Evolutionary conservation across 2,888 invertebrate species (phyloP).

Genomic region (Phytoseiulus persimilis): DNA sequence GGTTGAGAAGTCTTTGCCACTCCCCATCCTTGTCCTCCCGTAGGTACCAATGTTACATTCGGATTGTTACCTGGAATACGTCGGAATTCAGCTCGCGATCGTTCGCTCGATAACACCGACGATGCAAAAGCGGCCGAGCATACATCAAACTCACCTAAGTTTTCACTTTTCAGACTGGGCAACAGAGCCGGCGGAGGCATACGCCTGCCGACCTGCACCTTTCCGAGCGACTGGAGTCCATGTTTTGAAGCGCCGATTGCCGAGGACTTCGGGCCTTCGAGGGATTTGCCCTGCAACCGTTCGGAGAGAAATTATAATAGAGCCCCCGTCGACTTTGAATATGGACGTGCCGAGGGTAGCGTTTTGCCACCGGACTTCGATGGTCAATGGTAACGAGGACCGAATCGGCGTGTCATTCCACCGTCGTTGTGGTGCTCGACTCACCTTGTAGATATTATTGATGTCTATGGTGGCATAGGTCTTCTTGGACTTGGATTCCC

Average conservation of each 20-base stretch:
- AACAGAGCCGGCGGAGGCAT: constrained; percentile 86
- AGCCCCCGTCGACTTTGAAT: too few relatives aligned
- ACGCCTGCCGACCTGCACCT: constrained; percentile 93
- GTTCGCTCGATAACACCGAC: background rate
- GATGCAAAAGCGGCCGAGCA: background rate
- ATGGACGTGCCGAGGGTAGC: too few relatives aligned
- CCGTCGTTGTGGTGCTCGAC: too few relatives aligned
- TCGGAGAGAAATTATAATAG: background rate
- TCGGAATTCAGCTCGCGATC: background rate
- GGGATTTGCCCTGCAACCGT: constrained; percentile 51
- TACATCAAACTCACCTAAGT: constrained; percentile 50
- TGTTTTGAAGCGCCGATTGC: constrained; percentile 71
- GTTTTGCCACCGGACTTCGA: constrained; percentile 66
- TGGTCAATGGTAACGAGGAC: too few relatives aligned
- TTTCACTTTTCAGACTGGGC: constrained; percentile 97
- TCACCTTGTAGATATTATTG: constrained; percentile 87
- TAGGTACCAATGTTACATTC: constrained; percentile 67
- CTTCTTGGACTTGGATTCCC: constrained; percentile 76
- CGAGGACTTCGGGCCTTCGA: constrained; percentile 52
- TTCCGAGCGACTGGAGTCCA: constrained; percentile 99
- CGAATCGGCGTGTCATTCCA: too few relatives aligned
- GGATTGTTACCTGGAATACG: constrained; percentile 60
- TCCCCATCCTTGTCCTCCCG: constrained; percentile 72
- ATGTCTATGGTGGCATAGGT: constrained; percentile 88
- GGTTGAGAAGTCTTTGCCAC: constrained; percentile 52